Evolutionary conservation across 2,113 vertebrate genomes (phyloP).

Genomic region (Hippocampus mohnikei): DNA sequence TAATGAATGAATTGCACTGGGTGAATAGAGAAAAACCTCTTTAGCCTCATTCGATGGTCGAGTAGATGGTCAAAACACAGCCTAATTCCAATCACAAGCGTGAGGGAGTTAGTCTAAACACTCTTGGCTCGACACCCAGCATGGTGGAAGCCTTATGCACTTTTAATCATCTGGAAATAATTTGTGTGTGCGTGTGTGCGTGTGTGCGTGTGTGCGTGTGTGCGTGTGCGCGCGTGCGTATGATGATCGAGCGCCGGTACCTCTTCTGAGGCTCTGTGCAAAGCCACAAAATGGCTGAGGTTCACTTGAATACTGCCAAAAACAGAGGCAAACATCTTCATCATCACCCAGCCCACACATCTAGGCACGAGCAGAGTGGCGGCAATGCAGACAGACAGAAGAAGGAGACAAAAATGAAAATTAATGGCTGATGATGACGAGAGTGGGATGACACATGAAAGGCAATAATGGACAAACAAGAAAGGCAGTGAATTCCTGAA

Average conservation of each 20-base stretch:
- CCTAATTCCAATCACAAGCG: constrained; percentile 7
- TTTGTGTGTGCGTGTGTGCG: constrained; percentile 3
- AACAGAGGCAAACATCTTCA: constrained; percentile 63
- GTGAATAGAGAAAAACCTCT: constrained; percentile 11
- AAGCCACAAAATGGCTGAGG: constrained; percentile 64
- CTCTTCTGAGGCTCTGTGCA: constrained; percentile 63
- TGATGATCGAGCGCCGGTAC: constrained; percentile 36
- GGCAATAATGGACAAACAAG: constrained; percentile 12
- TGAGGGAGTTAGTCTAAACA: neutral
- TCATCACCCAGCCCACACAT: constrained; percentile 63
- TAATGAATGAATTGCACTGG: neutral
- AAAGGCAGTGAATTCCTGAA: constrained; percentile 2
- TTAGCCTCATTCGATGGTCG: constrained; percentile 10
- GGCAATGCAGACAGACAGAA: constrained; percentile 9
- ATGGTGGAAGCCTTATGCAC: neutral
- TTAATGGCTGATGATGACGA: constrained; percentile 16
- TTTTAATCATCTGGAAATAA: constrained; percentile 5
- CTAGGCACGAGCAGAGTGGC: constrained; percentile 40
- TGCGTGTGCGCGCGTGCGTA: too few relatives aligned
- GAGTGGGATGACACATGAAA: constrained; percentile 10
- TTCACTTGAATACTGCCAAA: constrained; percentile 71
- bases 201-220: constrained; percentile 1
- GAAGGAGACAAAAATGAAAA: constrained; percentile 8
- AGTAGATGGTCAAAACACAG: neutral
- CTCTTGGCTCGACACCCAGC: neutral